Evolutionary conservation across 2,797 vertebrate species (phyloP).

Genomic region (Ataeniobius toweri): DNA sequence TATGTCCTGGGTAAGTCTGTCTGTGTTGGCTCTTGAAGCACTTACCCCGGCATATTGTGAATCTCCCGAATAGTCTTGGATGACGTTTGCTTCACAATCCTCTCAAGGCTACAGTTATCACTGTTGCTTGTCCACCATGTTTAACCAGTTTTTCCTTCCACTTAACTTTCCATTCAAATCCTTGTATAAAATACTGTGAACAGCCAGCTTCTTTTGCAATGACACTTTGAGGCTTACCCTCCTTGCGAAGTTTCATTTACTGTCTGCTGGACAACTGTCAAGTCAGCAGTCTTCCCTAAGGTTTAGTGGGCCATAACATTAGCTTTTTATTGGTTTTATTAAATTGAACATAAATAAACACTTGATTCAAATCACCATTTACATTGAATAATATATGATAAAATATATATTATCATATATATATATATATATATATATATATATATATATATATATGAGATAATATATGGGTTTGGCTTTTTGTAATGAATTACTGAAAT

Average conservation of each 20-base stretch:
- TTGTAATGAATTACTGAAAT: background rate
- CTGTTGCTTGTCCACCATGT: background rate
- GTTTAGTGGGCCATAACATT: background rate
- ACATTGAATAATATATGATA: background rate
- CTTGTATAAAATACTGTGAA: background rate
- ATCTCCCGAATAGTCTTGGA: no score
- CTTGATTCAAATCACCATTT: background rate
- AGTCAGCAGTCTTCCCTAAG: background rate
- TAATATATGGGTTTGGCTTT: background rate
- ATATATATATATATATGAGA: background rate
- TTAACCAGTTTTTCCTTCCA: background rate
- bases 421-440: background rate
- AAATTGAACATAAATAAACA: background rate
- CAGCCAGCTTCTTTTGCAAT: background rate
- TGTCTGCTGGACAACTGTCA: background rate
- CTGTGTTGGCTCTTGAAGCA: no score
- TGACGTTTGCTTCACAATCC: no score
- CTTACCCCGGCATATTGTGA: no score
- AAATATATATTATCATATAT: background rate
- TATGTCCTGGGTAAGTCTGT: background rate
- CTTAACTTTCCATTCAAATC: background rate
- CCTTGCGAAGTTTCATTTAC: background rate
- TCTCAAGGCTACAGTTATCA: background rate
- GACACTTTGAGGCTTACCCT: background rate
- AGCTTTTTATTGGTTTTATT: background rate